Percentiles rank a stretch among this genome's conserved stretches.
Evolutionary conservation across 2,113 vertebrate species (phyloP).

Genomic region (Strigops habroptila): DNA sequence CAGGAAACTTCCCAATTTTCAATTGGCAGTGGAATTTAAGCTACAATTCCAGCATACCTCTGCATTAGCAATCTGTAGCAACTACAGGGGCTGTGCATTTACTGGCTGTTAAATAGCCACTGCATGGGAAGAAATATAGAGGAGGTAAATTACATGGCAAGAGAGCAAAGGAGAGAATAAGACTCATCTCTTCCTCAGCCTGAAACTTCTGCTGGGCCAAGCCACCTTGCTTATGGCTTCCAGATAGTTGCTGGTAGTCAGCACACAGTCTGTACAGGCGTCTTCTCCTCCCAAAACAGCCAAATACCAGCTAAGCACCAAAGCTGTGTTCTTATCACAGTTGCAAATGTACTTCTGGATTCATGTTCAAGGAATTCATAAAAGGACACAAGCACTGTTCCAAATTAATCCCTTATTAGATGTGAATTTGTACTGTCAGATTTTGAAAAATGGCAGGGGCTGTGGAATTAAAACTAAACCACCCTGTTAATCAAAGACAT

Average conservation of each 20-base stretch:
- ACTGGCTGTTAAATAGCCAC: not conserved
- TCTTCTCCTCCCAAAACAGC: not conserved
- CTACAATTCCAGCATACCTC: not conserved
- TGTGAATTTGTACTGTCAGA: not conserved
- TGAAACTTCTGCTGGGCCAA: not conserved
- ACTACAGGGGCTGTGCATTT: not conserved
- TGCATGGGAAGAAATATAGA: not conserved
- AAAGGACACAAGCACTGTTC: not conserved
- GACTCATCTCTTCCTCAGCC: not conserved
- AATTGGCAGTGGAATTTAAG: not conserved
- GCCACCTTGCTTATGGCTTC: not conserved
- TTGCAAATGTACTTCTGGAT: not conserved
- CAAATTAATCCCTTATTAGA: not conserved
- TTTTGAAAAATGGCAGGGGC: not conserved
- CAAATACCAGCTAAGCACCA: not conserved
- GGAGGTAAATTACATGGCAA: not conserved
- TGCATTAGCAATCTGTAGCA: not conserved
- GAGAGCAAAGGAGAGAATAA: not conserved
- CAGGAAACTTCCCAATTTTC: not conserved
- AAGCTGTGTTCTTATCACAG: not conserved
- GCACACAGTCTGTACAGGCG: not conserved
- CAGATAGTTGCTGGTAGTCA: not conserved
- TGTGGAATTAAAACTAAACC: not conserved
- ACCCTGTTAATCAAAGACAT: not conserved
- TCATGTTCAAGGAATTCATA: not conserved